Base-by-base conservation (phyloP, 2,888 invertebrate genomes). In the Creontiades dilutus region DNA sequence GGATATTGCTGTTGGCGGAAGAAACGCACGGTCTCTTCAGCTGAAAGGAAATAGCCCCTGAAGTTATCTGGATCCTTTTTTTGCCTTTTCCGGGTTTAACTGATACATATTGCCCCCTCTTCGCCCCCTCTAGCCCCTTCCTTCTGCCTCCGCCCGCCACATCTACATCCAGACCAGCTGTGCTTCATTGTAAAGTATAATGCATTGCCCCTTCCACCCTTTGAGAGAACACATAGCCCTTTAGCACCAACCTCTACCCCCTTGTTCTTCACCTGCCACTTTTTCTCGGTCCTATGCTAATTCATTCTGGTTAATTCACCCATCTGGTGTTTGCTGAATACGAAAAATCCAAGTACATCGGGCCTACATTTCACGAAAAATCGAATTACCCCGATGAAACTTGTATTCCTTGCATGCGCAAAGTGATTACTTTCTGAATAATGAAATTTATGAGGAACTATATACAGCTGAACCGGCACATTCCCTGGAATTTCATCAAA, bases 121-220 rank as follows among this genome's bases (percentile, higher is more conserved):
- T 13, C 3, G 23, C 46, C 78, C 46, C 13, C 27, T 5, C 7
- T 23, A 37, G 80, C 37, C 27, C 4, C 16, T 12, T 68, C 68
- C 23, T 16, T 16, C 78, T 16, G 37, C 37, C 37, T 7, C 37
- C 37, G 7, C 78, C 47, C 78, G 19, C 19, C 82, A 82, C 82
- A 48, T 82, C 85, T 61, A 61, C 85, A 61, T 86, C 28, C 48
- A 68, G 28, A 52, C 27, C 85, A 86, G 85, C 85, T 86, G 85
- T 86, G 85, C 85, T 86, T 86, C 85, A 86, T 86, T 86, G 85
- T 86, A 86, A 86, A 86, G 85, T 86, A 86, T 86, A 86, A 86
- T 86, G 37, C 85, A 61, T 61, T 28, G 61, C 85, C 82, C 82
- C 28, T 82, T 47, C 78, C 14, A 16, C n/a, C 78, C 78, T 47